A percentile compares a stretch with the other conserved stretches of the same genome.
These are phyloP conservation scores for Sialis fuliginosa DNA, from an alignment of 2,888 invertebrate genomes.

Conservation along the genomic window DNA sequence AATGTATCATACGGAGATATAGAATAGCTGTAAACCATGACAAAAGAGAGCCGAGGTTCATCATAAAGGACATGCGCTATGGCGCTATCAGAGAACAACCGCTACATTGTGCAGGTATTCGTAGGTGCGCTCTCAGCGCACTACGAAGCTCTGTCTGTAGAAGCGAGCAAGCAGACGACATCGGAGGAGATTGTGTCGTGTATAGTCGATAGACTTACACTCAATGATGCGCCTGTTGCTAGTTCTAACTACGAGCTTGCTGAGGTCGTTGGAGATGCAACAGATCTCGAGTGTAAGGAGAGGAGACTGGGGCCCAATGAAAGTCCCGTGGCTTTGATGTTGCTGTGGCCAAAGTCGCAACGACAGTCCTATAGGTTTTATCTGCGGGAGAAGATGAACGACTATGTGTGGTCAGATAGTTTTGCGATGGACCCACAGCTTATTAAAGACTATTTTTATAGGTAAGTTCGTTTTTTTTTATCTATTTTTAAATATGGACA, in stretches of 20 bases:
- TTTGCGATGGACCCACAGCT: conserved; percentile 82
- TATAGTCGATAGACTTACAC: conserved; percentile 56
- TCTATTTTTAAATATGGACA: too few relatives aligned
- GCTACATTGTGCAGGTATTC: conserved; percentile 69
- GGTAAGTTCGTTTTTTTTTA: too few relatives aligned
- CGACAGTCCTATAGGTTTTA: conserved; percentile 58
- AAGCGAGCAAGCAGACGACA: conserved; percentile 82
- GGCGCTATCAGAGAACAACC: conserved; percentile 42
- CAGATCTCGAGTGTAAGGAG: conserved; percentile 85
- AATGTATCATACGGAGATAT: too few relatives aligned
- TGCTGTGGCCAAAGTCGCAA: conserved; percentile 58
- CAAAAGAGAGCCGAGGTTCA: neutral
- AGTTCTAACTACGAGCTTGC: conserved; percentile 60
- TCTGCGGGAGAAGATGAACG: conserved; percentile 63
- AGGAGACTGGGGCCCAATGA: conserved; percentile 65
- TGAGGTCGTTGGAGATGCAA: conserved; percentile 72
- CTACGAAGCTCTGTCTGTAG: conserved; percentile 78
- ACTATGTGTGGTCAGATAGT: conserved; percentile 60
- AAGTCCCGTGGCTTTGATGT: conserved; percentile 67
- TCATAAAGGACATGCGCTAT: conserved; percentile 21
- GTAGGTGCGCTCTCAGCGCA: conserved; percentile 75
- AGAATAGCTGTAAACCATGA: too few relatives aligned
- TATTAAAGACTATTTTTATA: conserved; percentile 80
- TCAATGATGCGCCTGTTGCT: conserved; percentile 34
- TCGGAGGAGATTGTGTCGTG: conserved; percentile 83